Evolutionary conservation across 1,140 invertebrate species (phyloP), one percentile per base, ranked within the genome.

Genomic region (Carcinoscorpius rotundicauda): DNA sequence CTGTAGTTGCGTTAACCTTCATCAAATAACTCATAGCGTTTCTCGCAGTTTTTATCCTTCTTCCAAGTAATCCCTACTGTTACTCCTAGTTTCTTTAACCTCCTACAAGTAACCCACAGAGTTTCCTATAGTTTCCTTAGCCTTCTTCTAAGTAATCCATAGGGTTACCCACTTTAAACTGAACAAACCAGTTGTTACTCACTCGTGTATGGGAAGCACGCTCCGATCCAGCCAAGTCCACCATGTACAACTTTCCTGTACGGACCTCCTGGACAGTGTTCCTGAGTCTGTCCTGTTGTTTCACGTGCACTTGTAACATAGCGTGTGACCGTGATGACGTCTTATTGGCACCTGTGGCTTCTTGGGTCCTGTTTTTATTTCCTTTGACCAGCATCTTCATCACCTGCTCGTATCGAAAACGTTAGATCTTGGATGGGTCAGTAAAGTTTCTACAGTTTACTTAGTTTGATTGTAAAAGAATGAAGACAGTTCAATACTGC

Each of bases 261-360:
- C 53, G 53, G 29, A 66, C 29, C 5, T 66, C 29, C 59, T 66
- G 64, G 52, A 53, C 50, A 9, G 64, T 0, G 92, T 93, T 53
- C 91, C 78, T 59, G 58, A 62, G 71, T 52, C 63, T 66, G 9
- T 62, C 58, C 58, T 66, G 58, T 58, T 60, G 62, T 6, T 66
- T 70, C 10, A 73, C 70, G 60, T 74, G 73, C 4, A 69, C 66
- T 11, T 97, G 93, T 71, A 98, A 93, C 10, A 99, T 88, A 51
- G 96, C 96, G 81, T 99, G 96, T 64, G 94, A 98, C 64, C 97
- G 82, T 3, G 93, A 97, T 62, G 94, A 97, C 70, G 97, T 93
- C 49, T 91, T 86, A 78, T 99, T 99, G 4, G 93, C 91, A 78
- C 97, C 94, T 0, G 97, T 99, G 0, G 96, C 93, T 80, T 98